These are phyloP conservation scores for Euzophera pinguis DNA, from an alignment of 2,888 invertebrate genomes.

Conservation along the genomic window DNA sequence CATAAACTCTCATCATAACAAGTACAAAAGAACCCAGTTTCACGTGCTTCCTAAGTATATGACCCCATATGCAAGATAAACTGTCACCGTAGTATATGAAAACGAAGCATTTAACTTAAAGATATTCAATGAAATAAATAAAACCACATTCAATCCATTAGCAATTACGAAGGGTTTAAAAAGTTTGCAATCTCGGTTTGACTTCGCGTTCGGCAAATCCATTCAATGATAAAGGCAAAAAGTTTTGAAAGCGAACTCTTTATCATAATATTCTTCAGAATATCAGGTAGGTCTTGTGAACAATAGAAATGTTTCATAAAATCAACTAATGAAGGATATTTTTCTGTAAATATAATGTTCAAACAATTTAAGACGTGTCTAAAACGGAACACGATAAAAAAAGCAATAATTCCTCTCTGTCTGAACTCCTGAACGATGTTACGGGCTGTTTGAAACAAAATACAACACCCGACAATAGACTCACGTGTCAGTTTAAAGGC, in stretches of 20 bases:
- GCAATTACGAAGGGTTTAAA: conserved; percentile 3
- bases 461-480: conserved; percentile 29
- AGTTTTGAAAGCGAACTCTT: too few relatives aligned
- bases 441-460: conserved; percentile 15
- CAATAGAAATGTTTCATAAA: too few relatives aligned
- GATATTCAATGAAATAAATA: background rate
- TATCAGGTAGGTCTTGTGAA: too few relatives aligned
- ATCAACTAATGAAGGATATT: too few relatives aligned
- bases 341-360: too few relatives aligned
- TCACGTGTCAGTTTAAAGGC: conserved; percentile 48
- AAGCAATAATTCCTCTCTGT: background rate
- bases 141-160: background rate
- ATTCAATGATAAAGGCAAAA: background rate
- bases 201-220: background rate
- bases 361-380: background rate
- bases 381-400: background rate
- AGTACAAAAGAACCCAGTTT: too few relatives aligned
- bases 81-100: too few relatives aligned
- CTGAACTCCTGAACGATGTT: background rate
- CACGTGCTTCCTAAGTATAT: too few relatives aligned
- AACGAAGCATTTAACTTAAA: background rate
- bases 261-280: too few relatives aligned
- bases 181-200: background rate
- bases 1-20: too few relatives aligned
- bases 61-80: too few relatives aligned